phyloP scores from a whole-genome alignment of 2,888 invertebrate genomes.

The Caenorhabditis plicata region DNA sequence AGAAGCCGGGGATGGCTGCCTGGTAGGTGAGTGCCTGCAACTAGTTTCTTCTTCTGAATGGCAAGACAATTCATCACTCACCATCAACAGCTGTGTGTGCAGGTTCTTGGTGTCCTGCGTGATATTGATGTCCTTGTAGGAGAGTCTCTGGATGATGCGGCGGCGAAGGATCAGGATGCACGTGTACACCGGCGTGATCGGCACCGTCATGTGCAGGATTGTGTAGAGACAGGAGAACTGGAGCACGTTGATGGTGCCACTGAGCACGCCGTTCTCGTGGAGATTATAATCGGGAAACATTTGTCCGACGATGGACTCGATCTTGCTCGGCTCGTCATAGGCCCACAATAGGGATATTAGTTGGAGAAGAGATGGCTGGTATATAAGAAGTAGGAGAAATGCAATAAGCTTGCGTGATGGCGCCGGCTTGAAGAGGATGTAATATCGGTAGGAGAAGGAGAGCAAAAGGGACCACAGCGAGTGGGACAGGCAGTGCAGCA shows the following conservation, averaged over 20 bases:
- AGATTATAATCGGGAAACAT: constrained; percentile 13
- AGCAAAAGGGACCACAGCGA: constrained; percentile 4
- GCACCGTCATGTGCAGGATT: constrained; percentile 20
- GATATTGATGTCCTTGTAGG: constrained; percentile 17
- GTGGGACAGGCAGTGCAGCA: constrained; percentile 6
- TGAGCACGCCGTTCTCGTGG: constrained; percentile 1
- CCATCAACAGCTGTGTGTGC: constrained; percentile 32
- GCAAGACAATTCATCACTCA: too few relatives aligned
- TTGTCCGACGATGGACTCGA: background rate
- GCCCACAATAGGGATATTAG: constrained; percentile 1
- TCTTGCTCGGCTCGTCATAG: background rate
- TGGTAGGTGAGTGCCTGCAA: constrained; percentile 5
- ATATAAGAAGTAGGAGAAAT: too few relatives aligned
- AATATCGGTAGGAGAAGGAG: constrained; percentile 11
- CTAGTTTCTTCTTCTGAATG: background rate
- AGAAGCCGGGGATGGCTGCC: constrained; percentile 12
- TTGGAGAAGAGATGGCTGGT: too few relatives aligned
- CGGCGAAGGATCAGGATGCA: constrained; percentile 23
- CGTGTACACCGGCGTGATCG: constrained; percentile 15
- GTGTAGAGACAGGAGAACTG: constrained; percentile 6
- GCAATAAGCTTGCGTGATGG: too few relatives aligned
- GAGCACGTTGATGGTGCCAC: constrained; percentile 5
- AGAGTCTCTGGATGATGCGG: constrained; percentile 16
- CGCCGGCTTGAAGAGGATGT: background rate
- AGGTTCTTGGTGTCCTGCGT: constrained; percentile 28